Base-by-base conservation (phyloP, 2,888 invertebrate genomes). In the Papilio elwesi region DNA sequence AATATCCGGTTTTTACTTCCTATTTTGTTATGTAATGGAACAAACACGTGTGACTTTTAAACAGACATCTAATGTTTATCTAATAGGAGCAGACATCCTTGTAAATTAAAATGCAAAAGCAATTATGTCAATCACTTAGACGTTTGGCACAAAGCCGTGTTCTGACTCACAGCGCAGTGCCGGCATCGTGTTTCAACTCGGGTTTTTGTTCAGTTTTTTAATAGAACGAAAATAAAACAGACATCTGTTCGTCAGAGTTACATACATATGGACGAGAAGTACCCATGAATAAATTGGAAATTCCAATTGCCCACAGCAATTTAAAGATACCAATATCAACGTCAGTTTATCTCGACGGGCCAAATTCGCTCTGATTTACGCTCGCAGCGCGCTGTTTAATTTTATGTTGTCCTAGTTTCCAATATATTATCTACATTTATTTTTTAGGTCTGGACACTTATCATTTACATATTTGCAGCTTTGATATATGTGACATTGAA, bases 271-370 rank as follows among this genome's bases (percentile, higher is more conserved):
- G 59, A 38, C 59, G 59, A 8, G 13, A 13, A 38, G 43, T 9
- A n/a, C 38, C 10, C n/a, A 59, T 59, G 43, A 59, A 59, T 59
- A 59, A 59, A 68, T 57, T 68, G 68, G 57, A 55, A 68, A 59
- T 59, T 11, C 57, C 57, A 12, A 59, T 68, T 59, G 59, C 13
- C 36, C 38, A 36, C n/a, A 59, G 57, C 49, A 59, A 68, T 68
- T 57, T 68, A 68, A 68, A 68, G 68, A 68, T 68, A 68, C 49
- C 36, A 59, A 68, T 68, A 68, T 68, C 59, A 38, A 59, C 55
- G 67, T 55, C 67, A 55, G 6, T 68, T 47, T 55, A 55, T 67
- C 67, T 68, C 48, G 36, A 38, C 49, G 10, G 57, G 26, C 48
- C 26, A 59, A 68, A 68, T 68, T 49, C 38, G 68, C 57, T 49